phyloP scores from a whole-genome alignment of 2,797 vertebrate genomes.

The Zenarchopterus dispar region DNA sequence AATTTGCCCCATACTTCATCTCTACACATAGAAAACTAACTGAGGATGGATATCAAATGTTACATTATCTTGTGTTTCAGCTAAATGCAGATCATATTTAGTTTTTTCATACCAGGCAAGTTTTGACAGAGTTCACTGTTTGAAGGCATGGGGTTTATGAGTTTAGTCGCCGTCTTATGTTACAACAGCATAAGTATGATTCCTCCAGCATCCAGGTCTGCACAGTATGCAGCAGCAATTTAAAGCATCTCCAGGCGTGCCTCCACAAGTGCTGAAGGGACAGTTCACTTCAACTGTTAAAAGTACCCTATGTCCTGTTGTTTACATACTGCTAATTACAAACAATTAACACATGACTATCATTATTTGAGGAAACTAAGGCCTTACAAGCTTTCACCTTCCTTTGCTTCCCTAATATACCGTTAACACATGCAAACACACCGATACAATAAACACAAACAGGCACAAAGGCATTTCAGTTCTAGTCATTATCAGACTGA shows the following conservation, averaged over 20 bases:
- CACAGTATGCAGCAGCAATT: slow-evolving; percentile 50
- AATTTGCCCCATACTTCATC: not conserved
- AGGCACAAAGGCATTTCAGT: slow-evolving; percentile 31
- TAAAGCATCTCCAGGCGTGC: slow-evolving; percentile 63
- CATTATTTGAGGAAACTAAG: slow-evolving; percentile 24
- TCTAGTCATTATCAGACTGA: slow-evolving; percentile 32
- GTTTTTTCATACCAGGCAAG: slow-evolving; percentile 25
- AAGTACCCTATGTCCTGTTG: slow-evolving; percentile 20
- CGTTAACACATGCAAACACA: slow-evolving; percentile 3
- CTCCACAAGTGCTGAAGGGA: slow-evolving; percentile 63
- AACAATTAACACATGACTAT: slow-evolving; percentile 41
- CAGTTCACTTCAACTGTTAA: slow-evolving; percentile 60
- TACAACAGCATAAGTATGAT: slow-evolving; percentile 54
- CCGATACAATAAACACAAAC: slow-evolving; percentile 35
- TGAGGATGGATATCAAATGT: not conserved
- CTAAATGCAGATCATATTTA: slow-evolving; percentile 11
- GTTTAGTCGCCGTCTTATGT: slow-evolving; percentile 59
- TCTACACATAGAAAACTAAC: not conserved
- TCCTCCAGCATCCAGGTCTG: slow-evolving; percentile 47
- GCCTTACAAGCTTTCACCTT: slow-evolving; percentile 37
- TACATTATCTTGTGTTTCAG: not conserved
- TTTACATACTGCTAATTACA: slow-evolving; percentile 24
- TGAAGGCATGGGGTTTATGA: slow-evolving; percentile 36
- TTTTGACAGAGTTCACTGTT: slow-evolving; percentile 37
- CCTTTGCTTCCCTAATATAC: slow-evolving; percentile 15